A percentile compares a stretch with the other conserved stretches of the same genome.
These are phyloP conservation scores for Diarsia mendica DNA, from an alignment of 2,888 invertebrate genomes.

Conservation along the genomic window DNA sequence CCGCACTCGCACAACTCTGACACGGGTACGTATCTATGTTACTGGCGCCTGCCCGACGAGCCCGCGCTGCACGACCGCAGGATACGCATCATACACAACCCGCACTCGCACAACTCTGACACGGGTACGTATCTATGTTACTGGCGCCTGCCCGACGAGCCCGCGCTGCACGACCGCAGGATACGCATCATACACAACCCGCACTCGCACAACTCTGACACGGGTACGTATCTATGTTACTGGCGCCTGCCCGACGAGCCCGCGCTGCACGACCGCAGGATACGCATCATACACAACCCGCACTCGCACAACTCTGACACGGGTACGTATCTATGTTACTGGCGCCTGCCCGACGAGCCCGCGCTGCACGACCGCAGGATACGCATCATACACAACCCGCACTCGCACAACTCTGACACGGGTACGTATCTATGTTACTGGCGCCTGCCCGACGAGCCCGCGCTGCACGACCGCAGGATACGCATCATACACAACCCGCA, in stretches of 20 bases:
- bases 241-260: constrained; percentile 90
- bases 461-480: too few species aligned
- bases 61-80: constrained; percentile 95
- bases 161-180: constrained; percentile 94
- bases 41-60: constrained; percentile 80
- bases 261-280: constrained; percentile 94
- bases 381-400: constrained; percentile 97
- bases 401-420: constrained; percentile 76
- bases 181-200: constrained; percentile 98
- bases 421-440: constrained; percentile 42
- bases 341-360: too few species aligned
- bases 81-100: constrained; percentile 98
- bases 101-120: constrained; percentile 88
- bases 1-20: constrained; percentile 90
- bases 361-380: constrained; percentile 95
- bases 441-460: too few species aligned
- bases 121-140: constrained; percentile 75
- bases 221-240: constrained; percentile 75
- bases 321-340: constrained; percentile 75
- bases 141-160: constrained; percentile 88
- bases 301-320: constrained; percentile 82
- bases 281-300: constrained; percentile 97
- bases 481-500: too few species aligned
- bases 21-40: constrained; percentile 75
- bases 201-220: constrained; percentile 83